These are phyloP conservation scores for Orientallactaga bullata DNA, from an alignment of 2,113 vertebrate species.

Conservation along the genomic window DNA sequence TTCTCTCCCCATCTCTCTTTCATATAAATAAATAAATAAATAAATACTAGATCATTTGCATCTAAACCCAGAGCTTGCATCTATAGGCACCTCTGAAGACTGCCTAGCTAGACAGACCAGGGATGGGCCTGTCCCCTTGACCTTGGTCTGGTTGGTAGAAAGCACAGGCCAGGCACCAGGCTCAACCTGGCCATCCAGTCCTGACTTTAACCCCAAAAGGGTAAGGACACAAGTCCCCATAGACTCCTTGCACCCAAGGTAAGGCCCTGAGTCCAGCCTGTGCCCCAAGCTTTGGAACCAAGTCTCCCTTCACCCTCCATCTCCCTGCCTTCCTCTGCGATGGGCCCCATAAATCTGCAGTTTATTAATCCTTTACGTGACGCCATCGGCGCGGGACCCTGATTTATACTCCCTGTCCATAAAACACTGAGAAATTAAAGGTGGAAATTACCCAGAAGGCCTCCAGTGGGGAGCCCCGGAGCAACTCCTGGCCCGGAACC, in stretches of 20 bases:
- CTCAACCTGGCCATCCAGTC: background rate
- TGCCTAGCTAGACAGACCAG: background rate
- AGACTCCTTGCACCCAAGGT: rapidly evolving
- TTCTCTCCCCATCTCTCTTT: no score
- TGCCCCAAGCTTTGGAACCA: slow-evolving; percentile 46
- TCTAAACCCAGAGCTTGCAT: background rate
- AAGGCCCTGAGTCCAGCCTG: slow-evolving; percentile 38
- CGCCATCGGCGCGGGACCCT: slow-evolving; percentile 62
- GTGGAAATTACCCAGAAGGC: slow-evolving; percentile 77
- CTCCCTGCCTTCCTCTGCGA: slow-evolving; percentile 40
- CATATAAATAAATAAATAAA: no score
- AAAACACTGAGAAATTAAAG: slow-evolving; percentile 79
- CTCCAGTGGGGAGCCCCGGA: slow-evolving; percentile 41
- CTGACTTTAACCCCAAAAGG: background rate
- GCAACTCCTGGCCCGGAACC: slow-evolving; percentile 21
- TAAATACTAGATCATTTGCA: background rate
- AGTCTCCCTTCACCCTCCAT: slow-evolving; percentile 27
- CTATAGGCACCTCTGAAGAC: background rate
- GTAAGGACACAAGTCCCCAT: background rate
- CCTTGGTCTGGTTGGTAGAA: background rate
- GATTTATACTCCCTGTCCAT: slow-evolving; percentile 82
- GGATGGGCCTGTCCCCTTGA: background rate
- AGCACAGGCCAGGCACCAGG: background rate
- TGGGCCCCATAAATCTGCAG: slow-evolving; percentile 77
- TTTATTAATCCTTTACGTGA: slow-evolving; percentile 81